phyloP scores from a whole-genome alignment of 2,797 vertebrate genomes.

The Protonibea diacanthus region DNA sequence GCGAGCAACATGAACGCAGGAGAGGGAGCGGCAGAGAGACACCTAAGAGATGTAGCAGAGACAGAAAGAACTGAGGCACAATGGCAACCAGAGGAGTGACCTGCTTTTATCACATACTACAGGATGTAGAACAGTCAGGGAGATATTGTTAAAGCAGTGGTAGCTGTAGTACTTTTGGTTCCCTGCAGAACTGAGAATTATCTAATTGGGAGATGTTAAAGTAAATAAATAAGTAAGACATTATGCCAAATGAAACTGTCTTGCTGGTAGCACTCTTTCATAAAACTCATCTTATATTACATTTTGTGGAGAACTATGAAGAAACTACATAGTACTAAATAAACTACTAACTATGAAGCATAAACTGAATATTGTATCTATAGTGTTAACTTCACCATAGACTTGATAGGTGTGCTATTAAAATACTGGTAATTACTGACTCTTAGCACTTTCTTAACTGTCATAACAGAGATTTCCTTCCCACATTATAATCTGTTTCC shows the following conservation, averaged over 20 bases:
- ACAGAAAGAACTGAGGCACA: background rate
- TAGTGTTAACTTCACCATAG: background rate
- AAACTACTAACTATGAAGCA: background rate
- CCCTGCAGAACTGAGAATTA: background rate
- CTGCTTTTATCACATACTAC: conserved; percentile 14
- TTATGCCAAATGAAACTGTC: too few species aligned
- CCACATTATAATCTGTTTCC: background rate
- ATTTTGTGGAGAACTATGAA: background rate
- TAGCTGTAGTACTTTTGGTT: background rate
- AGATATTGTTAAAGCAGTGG: background rate
- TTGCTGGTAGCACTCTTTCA: background rate
- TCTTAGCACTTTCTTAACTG: background rate
- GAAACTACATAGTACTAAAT: too few species aligned
- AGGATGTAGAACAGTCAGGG: background rate
- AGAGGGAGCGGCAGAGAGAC: background rate
- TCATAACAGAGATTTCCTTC: too few species aligned
- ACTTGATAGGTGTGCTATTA: background rate
- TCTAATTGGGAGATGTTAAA: too few species aligned
- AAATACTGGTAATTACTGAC: background rate
- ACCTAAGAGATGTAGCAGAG: background rate
- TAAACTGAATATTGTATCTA: background rate
- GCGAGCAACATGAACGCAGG: background rate
- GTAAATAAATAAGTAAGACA: background rate
- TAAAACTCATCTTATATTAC: background rate
- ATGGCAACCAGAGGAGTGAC: background rate